Percentiles rank a stretch among this genome's conserved stretches.
Conservation (phyloP, 2,797 vertebrate species). For the Dermochelys coriacea region DNA sequence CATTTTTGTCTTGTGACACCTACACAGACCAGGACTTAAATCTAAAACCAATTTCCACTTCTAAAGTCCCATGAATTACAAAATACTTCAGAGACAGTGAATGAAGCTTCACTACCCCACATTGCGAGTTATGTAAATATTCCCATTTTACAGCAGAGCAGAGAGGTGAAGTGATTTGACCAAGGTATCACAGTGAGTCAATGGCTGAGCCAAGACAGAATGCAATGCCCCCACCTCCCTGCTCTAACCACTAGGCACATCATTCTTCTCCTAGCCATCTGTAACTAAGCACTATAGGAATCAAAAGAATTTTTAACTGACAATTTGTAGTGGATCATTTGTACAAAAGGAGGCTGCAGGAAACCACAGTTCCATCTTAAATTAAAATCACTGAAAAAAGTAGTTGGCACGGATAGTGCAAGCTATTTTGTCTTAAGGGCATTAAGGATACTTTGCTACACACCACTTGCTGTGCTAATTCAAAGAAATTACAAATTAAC, state of each 20-base stretch:
- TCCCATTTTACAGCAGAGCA: background rate
- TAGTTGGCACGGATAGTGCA: background rate
- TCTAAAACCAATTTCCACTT: background rate
- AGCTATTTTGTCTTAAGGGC: background rate
- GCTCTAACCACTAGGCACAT: background rate
- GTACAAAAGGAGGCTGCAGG: background rate
- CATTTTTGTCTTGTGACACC: background rate
- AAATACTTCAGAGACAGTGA: background rate
- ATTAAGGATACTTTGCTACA: background rate
- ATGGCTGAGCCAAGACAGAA: background rate
- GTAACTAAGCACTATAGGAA: conserved; percentile 22
- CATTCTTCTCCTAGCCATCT: background rate
- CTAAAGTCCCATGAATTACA: background rate
- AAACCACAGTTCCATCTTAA: background rate
- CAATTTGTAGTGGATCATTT: rapidly evolving
- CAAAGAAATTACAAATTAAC: background rate
- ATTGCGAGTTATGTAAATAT: background rate
- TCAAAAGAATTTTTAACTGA: background rate
- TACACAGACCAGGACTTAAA: background rate
- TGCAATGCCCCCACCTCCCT: background rate
- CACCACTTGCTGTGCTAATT: background rate
- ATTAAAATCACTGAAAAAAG: background rate
- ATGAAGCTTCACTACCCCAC: background rate
- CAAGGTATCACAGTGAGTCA: background rate
- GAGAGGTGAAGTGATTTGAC: background rate